A percentile compares a stretch with the other conserved stretches of the same genome.
phyloP scores from a whole-genome alignment of 2,797 vertebrate genomes.

The Australoheros facetus region DNA sequence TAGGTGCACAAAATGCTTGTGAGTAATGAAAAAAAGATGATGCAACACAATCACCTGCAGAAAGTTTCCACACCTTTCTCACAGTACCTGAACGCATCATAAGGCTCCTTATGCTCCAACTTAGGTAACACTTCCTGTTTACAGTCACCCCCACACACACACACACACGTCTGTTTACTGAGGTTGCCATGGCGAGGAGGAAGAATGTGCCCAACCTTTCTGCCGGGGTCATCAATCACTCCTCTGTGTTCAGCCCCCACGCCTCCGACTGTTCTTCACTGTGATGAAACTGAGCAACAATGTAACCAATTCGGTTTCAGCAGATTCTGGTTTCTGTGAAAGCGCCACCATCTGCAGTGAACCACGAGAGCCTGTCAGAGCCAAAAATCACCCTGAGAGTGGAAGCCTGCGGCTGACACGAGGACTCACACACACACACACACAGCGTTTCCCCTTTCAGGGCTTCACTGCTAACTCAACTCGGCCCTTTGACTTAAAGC shows the following conservation, averaged over 20 bases:
- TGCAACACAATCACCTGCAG: neutral
- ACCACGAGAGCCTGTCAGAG: neutral
- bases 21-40: neutral
- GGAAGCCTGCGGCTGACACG: neutral
- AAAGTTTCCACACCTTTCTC: neutral
- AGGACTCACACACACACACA: too few relatives aligned
- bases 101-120: neutral
- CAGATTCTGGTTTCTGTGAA: neutral
- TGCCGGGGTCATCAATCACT: slow-evolving; percentile 5
- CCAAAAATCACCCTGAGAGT: neutral
- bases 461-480: too few relatives aligned
- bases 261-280: neutral
- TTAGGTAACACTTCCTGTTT: neutral
- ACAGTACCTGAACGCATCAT: slow-evolving; percentile 26
- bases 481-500: neutral
- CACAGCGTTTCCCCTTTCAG: too few relatives aligned
- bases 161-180: slow-evolving; percentile 19
- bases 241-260: neutral
- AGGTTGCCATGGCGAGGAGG: slow-evolving; percentile 48
- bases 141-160: neutral
- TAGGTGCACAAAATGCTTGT: neutral
- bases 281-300: neutral
- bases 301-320: slow-evolving; percentile 10
- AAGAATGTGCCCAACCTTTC: slow-evolving; percentile 44
- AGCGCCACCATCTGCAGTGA: neutral